Conservation (phyloP, 2,113 vertebrate species). For the Chlamydotis undulata region DNA sequence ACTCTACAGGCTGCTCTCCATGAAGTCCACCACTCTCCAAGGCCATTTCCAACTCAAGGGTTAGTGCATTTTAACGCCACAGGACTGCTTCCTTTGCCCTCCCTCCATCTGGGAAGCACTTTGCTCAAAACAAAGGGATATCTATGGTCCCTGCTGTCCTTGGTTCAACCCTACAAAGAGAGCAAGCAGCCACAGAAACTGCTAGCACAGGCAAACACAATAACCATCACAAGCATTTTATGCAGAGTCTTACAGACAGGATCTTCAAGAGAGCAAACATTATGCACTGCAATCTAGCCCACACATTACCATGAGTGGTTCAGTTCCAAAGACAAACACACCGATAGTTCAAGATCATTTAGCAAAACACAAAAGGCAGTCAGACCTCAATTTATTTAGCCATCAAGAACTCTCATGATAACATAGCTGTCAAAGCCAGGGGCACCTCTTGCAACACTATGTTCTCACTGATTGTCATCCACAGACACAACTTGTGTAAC, state of each 20-base stretch:
- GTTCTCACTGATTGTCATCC: neutral
- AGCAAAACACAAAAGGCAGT: neutral
- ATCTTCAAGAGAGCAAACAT: neutral
- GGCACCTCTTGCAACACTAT: neutral
- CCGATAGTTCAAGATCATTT: neutral
- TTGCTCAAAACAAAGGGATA: neutral
- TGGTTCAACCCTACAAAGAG: neutral
- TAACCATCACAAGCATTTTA: neutral
- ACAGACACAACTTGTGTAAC: too few species aligned
- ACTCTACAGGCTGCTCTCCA: neutral
- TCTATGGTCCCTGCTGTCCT: neutral
- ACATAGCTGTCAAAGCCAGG: neutral
- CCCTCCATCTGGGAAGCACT: neutral
- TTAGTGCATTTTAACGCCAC: fast-evolving
- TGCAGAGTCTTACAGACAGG: neutral
- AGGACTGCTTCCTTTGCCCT: neutral
- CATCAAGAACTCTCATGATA: neutral
- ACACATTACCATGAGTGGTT: neutral
- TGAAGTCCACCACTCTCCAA: neutral
- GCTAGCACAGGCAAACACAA: neutral
- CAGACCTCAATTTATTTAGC: neutral
- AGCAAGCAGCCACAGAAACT: neutral
- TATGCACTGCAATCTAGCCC: neutral
- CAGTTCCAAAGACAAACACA: neutral
- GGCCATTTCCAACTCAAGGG: neutral